Percentiles rank a stretch among this genome's conserved stretches.
Evolutionary conservation across 2,888 invertebrate species (phyloP).

Genomic region (Horisme vitalbata): DNA sequence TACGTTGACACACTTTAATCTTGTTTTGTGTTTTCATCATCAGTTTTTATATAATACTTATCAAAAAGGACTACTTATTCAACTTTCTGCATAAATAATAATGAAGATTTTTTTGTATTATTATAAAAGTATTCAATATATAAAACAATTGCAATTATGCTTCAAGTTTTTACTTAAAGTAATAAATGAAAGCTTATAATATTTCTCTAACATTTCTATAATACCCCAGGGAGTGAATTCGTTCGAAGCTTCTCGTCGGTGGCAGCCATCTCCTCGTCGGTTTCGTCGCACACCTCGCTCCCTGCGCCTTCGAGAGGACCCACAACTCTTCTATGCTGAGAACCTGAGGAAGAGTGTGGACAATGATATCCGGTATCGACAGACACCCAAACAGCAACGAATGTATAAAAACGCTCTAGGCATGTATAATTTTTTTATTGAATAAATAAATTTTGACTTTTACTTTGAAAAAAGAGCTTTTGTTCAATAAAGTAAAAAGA

Average conservation of each 20-base stretch:
- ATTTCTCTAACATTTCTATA: no score
- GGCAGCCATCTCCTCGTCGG: slow-evolving; percentile 55
- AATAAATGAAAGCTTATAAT: no score
- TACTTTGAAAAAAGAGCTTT: no score
- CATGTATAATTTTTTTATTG: slow-evolving; percentile 35
- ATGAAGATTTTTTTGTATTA: background rate
- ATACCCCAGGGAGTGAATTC: slow-evolving; percentile 57
- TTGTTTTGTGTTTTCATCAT: slow-evolving; percentile 45
- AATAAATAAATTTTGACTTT: no score
- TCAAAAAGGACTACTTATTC: slow-evolving; percentile 32
- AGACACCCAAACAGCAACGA: slow-evolving; percentile 78
- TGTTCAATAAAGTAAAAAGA: no score
- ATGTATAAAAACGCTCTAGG: slow-evolving; percentile 85
- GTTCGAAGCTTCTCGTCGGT: slow-evolving; percentile 54
- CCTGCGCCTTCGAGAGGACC: slow-evolving; percentile 84
- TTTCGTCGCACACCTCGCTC: slow-evolving; percentile 76
- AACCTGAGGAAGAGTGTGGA: slow-evolving; percentile 85
- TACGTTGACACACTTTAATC: slow-evolving; percentile 49
- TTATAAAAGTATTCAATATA: no score
- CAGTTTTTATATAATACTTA: slow-evolving; percentile 40
- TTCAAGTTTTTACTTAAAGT: no score
- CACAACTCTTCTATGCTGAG: slow-evolving; percentile 85
- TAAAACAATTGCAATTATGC: no score
- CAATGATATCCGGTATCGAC: slow-evolving; percentile 87
- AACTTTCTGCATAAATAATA: background rate